Evolutionary conservation across 1,140 invertebrate genomes (phyloP).

Genomic region (roundworm (Caenorhabditis elegans)): DNA sequence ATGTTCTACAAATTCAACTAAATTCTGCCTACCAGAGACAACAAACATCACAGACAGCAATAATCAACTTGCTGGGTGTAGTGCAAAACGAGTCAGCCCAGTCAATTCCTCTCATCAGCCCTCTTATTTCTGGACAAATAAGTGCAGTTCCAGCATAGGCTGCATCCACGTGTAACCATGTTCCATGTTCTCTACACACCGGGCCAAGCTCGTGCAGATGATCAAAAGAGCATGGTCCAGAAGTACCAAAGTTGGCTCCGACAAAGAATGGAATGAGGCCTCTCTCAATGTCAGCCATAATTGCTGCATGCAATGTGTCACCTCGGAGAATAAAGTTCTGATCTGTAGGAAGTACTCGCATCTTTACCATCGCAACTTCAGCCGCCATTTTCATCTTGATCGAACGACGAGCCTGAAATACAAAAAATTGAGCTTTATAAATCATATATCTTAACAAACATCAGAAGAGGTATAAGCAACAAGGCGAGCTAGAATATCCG

Average conservation of each 20-base stretch:
- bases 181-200: constrained; percentile 18
- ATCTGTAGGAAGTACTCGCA: constrained; percentile 1
- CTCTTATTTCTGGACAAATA: not conserved
- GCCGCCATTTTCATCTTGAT: not conserved
- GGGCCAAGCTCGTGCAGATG: not conserved
- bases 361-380: constrained; percentile 15
- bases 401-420: constrained; percentile 7
- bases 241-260: not conserved
- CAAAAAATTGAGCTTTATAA: too few species aligned
- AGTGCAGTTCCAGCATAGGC: constrained; percentile 4
- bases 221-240: not conserved
- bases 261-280: constrained; percentile 7
- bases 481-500: constrained; percentile 10
- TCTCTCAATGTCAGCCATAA: not conserved
- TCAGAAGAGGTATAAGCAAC: not conserved
- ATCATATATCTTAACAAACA: not conserved
- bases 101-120: constrained; percentile 1
- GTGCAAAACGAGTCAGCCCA: constrained; percentile 18
- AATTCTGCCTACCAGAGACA: not conserved
- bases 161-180: constrained; percentile 2
- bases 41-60: constrained; percentile 10
- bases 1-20: too few species aligned
- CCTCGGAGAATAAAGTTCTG: not conserved
- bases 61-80: constrained; percentile 7
- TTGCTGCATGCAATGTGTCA: not conserved